Base-by-base conservation (phyloP, 2,888 invertebrate species). In the Matsumyia berberina region DNA sequence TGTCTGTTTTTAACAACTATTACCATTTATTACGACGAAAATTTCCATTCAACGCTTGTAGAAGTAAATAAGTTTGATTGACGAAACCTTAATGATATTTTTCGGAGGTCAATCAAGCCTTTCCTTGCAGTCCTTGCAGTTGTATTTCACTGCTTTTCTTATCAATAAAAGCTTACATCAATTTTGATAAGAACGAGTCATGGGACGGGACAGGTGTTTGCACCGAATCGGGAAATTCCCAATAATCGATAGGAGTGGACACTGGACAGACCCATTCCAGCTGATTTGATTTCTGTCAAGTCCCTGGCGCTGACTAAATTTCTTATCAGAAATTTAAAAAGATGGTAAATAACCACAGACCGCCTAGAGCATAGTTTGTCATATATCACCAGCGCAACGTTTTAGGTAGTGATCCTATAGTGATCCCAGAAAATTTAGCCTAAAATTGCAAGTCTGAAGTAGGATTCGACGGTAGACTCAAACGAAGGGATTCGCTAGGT, bases 171-270 rank as follows among this genome's bases (percentile, higher is more conserved):
- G 12, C 7, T 42, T 42, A 8, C 29, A 19, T 24, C 15, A 24
- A 29, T 12, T 39, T n/a, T 17, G 58, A 58, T 58, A 42, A 58
- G 42, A 24, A 29, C 55, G 6, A 57, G 35, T 57, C 55, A 57
- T 35, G 17, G 35, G 55, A 58, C n/a, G 29, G n/a, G 29, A 42
- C 58, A 58, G 29, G 58, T 58, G 58, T 58, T 58, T 58, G 58
- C 24, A 55, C 55, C 9, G 9, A 17, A 17, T 9, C 37, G 19
- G 58, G 58, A 58, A 58, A 42, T 7, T 58, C 58, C 42, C 6
- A 37, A 39, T 24, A 19, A 39, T 3, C 8, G 46, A 46, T 46
- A 24, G 39, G 39, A 24, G 24, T 1, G 4, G 24, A 24, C 24
- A 24, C 24, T 1, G 4, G 24, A 24, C 24, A 24, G 2, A 24